phyloP scores from a whole-genome alignment of 2,888 invertebrate genomes.

The Drosophila atroscutellata region DNA sequence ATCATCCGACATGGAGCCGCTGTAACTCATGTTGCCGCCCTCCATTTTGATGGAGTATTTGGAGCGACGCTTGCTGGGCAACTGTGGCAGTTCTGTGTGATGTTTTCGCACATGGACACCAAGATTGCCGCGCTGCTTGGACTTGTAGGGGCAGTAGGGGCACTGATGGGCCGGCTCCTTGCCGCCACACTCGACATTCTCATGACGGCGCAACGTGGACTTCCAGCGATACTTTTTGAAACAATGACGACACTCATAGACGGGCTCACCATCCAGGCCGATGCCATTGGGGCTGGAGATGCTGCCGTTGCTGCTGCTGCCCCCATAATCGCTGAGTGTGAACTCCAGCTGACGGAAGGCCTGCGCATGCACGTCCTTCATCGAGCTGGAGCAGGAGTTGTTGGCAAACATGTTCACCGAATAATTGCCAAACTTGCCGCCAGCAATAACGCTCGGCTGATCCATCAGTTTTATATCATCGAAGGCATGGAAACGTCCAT shows the following conservation, averaged over 20 bases:
- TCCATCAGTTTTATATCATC: conserved; percentile 85
- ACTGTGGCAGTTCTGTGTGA: conserved; percentile 86
- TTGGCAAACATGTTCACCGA: conserved; percentile 53
- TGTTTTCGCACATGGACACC: conserved; percentile 93
- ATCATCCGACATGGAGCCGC: conserved; percentile 72
- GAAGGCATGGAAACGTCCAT: conserved; percentile 83
- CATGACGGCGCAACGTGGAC: conserved; percentile 92
- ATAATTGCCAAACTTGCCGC: conserved; percentile 52
- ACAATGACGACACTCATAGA: conserved; percentile 92
- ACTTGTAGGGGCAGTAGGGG: conserved; percentile 91
- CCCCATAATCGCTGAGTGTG: conserved; percentile 79
- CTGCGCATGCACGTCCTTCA: conserved; percentile 79
- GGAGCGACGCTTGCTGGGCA: conserved; percentile 88
- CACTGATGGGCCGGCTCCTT: conserved; percentile 93
- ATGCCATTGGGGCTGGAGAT: conserved; percentile 88
- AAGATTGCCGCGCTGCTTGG: conserved; percentile 93
- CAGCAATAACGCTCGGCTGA: conserved; percentile 46
- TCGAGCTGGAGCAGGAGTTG: conserved; percentile 42
- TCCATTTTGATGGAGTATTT: conserved; percentile 88
- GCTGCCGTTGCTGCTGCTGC: conserved; percentile 69
- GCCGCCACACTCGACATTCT: conserved; percentile 93
- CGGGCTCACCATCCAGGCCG: conserved; percentile 79
- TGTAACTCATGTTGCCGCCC: conserved; percentile 53
- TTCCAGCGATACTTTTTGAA: conserved; percentile 95
- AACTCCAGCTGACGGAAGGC: conserved; percentile 82